A percentile compares a stretch with the other conserved stretches of the same genome.
These are phyloP conservation scores for Petrolisthes manimaculis DNA, from an alignment of 2,888 invertebrate genomes.

Conservation along the genomic window DNA sequence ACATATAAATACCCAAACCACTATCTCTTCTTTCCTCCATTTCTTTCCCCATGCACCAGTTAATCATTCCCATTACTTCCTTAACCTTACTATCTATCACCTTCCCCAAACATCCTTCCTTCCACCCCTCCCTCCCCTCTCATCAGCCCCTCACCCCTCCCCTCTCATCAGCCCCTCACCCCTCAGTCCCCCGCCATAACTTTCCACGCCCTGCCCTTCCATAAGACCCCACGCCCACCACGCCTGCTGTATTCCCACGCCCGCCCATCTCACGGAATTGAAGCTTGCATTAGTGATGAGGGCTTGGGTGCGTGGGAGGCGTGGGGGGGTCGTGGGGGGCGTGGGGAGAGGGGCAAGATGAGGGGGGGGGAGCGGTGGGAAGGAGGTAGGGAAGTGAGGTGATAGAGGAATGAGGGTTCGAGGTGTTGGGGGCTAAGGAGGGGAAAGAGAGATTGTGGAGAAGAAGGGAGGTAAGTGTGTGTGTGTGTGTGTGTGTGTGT, in stretches of 20 bases:
- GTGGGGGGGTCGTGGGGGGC: not conserved
- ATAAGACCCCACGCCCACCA: not conserved
- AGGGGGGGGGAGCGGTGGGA: not conserved
- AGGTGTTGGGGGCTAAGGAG: not conserved
- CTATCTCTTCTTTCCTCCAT: not conserved
- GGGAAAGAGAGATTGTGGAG: not conserved
- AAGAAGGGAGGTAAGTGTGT: not conserved
- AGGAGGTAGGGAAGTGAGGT: not conserved
- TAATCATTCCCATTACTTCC: not conserved
- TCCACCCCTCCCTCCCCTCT: not conserved
- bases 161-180: not conserved
- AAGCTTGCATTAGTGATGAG: constrained; percentile 43
- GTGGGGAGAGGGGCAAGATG: not conserved
- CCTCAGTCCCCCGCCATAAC: not conserved
- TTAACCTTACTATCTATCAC: not conserved
- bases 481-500: not conserved
- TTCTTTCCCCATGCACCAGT: not conserved
- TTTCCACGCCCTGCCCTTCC: not conserved
- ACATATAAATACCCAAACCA: not conserved
- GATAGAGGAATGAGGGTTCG: not conserved
- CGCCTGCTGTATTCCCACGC: constrained; percentile 31
- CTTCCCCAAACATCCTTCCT: not conserved
- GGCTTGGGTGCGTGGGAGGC: not conserved
- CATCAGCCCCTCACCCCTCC: not conserved
- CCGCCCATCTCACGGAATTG: constrained; percentile 33